Evolutionary conservation across 2,888 invertebrate species (phyloP).

Genomic region (Acanthacorydalis orientalis): DNA sequence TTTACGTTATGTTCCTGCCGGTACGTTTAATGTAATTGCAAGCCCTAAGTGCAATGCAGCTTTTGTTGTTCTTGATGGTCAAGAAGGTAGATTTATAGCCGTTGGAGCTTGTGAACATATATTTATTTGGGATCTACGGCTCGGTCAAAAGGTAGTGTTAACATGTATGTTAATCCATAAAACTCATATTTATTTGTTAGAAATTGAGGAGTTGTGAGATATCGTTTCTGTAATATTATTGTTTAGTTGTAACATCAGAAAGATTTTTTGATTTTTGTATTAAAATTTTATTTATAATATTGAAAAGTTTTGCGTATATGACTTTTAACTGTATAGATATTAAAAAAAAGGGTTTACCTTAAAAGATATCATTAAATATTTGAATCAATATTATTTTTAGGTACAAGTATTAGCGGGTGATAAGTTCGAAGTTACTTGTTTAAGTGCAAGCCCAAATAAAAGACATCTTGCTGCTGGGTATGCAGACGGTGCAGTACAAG

Average conservation of each 20-base stretch:
- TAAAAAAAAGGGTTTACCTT: too few relatives aligned
- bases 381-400: constrained; percentile 27
- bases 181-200: background rate
- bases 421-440: constrained; percentile 57
- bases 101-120: constrained; percentile 90
- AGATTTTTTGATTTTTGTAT: too few relatives aligned
- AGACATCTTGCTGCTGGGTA: constrained; percentile 81
- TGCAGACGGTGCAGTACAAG: constrained; percentile 70
- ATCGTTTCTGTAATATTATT: too few relatives aligned
- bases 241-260: too few relatives aligned
- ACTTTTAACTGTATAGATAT: too few relatives aligned
- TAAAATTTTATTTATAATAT: too few relatives aligned
- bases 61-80: constrained; percentile 60
- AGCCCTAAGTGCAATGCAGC: constrained; percentile 62
- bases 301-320: too few relatives aligned
- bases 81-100: constrained; percentile 71
- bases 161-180: background rate
- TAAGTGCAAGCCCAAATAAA: constrained; percentile 61
- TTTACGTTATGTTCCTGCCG: constrained; percentile 67
- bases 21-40: constrained; percentile 76
- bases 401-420: constrained; percentile 65
- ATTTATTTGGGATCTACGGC: constrained; percentile 83
- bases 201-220: constrained; percentile 3
- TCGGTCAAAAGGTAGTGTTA: constrained; percentile 55
- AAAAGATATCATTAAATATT: constrained; percentile 1